Conservation (phyloP, 2,113 vertebrate genomes). For the Corydoras maculifer region DNA sequence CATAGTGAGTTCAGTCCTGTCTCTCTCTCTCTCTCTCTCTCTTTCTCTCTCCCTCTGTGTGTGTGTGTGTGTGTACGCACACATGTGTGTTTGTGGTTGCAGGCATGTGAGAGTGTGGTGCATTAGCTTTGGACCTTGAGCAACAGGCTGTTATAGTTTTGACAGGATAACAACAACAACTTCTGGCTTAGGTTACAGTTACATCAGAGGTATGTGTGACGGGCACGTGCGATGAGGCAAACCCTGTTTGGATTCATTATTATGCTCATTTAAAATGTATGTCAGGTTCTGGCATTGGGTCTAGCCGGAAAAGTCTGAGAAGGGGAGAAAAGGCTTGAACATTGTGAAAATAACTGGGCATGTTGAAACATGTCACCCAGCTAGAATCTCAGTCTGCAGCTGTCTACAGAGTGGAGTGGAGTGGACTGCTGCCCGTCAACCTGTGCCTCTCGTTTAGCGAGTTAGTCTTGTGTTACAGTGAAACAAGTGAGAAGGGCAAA, state of each 20-base stretch:
- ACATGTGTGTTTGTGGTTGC: too few relatives aligned
- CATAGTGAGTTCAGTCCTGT: constrained; percentile 50
- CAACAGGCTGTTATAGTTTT: neutral
- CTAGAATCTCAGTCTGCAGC: neutral
- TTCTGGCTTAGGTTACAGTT: constrained; percentile 22
- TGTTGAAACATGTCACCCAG: constrained; percentile 29
- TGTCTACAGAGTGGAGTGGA: neutral
- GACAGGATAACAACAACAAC: neutral
- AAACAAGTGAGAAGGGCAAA: neutral
- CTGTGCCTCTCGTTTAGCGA: constrained; percentile 28
- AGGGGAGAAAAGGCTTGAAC: constrained; percentile 2
- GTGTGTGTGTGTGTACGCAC: neutral
- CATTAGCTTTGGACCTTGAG: neutral
- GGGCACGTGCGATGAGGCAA: constrained; percentile 13
- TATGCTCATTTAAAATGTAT: constrained; percentile 27
- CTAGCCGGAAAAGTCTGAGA: neutral
- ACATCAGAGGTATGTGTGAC: neutral
- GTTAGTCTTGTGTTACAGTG: constrained; percentile 21
- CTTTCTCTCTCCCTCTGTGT: neutral
- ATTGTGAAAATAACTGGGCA: constrained; percentile 24
- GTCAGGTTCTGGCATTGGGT: neutral
- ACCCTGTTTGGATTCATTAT: constrained; percentile 25
- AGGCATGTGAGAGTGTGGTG: neutral
- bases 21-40: neutral
- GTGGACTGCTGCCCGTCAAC: constrained; percentile 8